Percentiles rank a stretch among this genome's conserved stretches.
These are phyloP conservation scores for Hydractinia echinata DNA, from an alignment of 30 jellyfish, hydroid and myxozoan genomes.

Conservation along the genomic window DNA sequence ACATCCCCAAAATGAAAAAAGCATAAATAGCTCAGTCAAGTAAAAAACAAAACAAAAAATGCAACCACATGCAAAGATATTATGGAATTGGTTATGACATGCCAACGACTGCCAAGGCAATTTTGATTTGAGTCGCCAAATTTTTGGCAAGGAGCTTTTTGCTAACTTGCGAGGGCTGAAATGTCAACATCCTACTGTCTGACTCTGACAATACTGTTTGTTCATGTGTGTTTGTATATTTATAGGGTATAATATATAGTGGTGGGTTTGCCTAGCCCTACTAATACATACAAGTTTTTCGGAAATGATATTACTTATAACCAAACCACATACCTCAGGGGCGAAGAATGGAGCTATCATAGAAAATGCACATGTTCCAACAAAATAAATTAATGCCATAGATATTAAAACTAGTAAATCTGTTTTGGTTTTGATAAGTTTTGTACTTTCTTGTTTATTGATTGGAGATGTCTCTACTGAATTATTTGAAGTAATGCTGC, in stretches of 20 bases:
- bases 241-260: neutral
- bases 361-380: slow-evolving; percentile 11
- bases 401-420: slow-evolving; percentile 1
- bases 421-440: neutral
- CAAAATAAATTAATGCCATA: neutral
- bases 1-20: no score
- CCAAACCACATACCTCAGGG: neutral
- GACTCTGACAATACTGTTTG: no score
- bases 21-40: no score
- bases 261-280: neutral
- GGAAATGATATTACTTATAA: neutral
- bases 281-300: neutral
- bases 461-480: neutral
- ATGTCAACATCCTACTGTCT: no score
- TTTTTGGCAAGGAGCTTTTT: no score
- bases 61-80: no score
- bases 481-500: neutral
- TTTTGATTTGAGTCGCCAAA: no score
- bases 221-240: no score
- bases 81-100: no score
- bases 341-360: slow-evolving; percentile 13
- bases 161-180: no score
- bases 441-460: neutral
- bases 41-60: no score
- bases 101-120: no score